phyloP scores from a whole-genome alignment of 2,888 invertebrate genomes.

The Pristionchus fissidentatus region DNA sequence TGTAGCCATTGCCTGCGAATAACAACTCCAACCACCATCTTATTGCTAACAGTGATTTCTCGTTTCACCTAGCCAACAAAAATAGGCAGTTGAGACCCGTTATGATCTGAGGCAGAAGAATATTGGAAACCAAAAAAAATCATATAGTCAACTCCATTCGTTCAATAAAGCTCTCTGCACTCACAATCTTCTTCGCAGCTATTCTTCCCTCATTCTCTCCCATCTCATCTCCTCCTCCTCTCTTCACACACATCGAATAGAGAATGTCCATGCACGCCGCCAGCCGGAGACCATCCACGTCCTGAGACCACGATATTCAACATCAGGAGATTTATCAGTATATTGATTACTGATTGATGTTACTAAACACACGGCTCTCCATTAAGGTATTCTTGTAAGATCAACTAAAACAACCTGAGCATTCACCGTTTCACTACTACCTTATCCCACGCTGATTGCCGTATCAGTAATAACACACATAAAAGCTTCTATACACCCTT shows the following conservation, averaged over 20 bases:
- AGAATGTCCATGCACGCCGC: slow-evolving; percentile 32
- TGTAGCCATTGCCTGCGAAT: slow-evolving; percentile 48
- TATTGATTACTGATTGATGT: no score
- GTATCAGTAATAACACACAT: background rate
- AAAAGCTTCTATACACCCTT: no score
- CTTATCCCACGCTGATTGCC: no score
- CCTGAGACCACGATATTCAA: background rate
- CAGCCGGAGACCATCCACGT: background rate
- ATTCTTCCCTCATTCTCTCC: background rate
- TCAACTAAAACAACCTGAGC: background rate
- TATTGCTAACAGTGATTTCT: background rate
- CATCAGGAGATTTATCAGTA: background rate
- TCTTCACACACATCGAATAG: background rate
- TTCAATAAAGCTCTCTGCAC: background rate
- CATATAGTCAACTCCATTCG: background rate
- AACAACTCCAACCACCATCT: background rate
- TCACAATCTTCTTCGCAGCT: slow-evolving; percentile 44
- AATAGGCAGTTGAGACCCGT: no score
- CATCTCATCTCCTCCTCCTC: background rate
- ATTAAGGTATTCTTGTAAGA: background rate
- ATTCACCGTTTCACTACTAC: background rate
- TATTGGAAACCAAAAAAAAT: background rate
- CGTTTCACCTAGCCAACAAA: no score
- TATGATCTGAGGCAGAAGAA: no score
- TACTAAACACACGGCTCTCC: no score